These are phyloP conservation scores for Drosophila setosimentum DNA, from an alignment of 2,888 invertebrate genomes.

Conservation along the genomic window DNA sequence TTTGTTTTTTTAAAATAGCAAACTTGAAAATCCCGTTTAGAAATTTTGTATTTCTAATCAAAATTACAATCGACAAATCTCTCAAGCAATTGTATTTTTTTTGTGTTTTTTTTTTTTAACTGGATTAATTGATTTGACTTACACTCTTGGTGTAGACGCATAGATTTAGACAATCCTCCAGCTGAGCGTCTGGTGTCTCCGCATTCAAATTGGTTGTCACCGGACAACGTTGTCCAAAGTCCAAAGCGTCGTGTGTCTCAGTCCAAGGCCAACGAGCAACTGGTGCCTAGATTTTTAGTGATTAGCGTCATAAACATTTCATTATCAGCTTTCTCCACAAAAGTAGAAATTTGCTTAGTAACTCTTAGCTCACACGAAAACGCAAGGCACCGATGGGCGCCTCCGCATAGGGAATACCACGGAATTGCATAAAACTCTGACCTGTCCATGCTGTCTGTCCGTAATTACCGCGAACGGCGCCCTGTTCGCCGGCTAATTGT, in stretches of 20 bases:
- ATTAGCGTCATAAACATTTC: constrained; percentile 13
- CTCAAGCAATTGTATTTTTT: background rate
- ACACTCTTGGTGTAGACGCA: constrained; percentile 84
- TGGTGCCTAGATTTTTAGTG: constrained; percentile 69
- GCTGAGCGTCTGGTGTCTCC: constrained; percentile 62
- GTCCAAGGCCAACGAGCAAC: constrained; percentile 79
- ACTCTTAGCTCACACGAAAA: constrained; percentile 74
- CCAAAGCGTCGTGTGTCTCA: constrained; percentile 71
- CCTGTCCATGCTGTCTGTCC: constrained; percentile 79
- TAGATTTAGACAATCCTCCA: constrained; percentile 84
- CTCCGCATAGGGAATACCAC: constrained; percentile 84
- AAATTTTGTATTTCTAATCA: background rate
- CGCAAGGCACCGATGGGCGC: constrained; percentile 76
- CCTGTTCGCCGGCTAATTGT: constrained; percentile 70
- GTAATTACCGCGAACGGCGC: constrained; percentile 75
- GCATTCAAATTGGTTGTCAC: constrained; percentile 70
- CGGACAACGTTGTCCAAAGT: constrained; percentile 82
- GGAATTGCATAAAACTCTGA: constrained; percentile 81
- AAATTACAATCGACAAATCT: background rate
- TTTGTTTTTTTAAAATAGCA: too few species aligned
- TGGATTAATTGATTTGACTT: constrained; percentile 37
- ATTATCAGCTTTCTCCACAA: constrained; percentile 30
- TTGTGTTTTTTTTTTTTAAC: too few species aligned
- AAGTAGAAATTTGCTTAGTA: constrained; percentile 5
- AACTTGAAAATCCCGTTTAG: background rate